Base-by-base conservation (phyloP, 1,140 invertebrate genomes). In the Ceratoteleas bidentatus region DNA sequence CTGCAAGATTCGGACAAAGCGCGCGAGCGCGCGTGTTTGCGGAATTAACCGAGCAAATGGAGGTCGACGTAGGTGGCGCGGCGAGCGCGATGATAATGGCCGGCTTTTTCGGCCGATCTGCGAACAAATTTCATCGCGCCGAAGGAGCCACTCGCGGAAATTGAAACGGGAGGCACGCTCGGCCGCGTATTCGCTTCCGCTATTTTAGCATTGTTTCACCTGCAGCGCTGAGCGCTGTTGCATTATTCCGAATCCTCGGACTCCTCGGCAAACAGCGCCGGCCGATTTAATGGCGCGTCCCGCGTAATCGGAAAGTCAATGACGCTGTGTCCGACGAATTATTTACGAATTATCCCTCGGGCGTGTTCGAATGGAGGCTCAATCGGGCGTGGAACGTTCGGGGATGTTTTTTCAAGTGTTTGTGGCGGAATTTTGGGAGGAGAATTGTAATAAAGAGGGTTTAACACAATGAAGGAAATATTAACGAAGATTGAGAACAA, bases 71-170 rank as follows among this genome's bases (percentile, higher is more conserved):
- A 73, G 47, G 36, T 70, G 54, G 74, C 54, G 70, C 69, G 58
- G 53, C 49, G 64, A 45, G 77, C 58, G 65, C 72, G 70, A 84
- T 83, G 78, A 83, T 78, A 56, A 75, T 62, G 40, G 76, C 15
- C 53, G 53, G 43, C 64, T 72, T 61, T 77, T 80, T 83, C 76
- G 68, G 77, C 78, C 86, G 83, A 87, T 87, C 80, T 85, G 79
- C 78, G 84, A 88, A 86, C 84, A 85, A 87, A 87, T 87, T 87
- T 88, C 86, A 88, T 87, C 87, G 87, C 86, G 86, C 64, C 61
- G 53, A 81, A 82, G 75, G 65, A 81, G 78, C 49, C 72, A 61
- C 64, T 83, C 64, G 79, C 72, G 82, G 81, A 88, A 87, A 88
- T 87, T 87, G 85, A 85, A 87, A 87, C 84, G 86, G 84, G 76